phyloP scores from a whole-genome alignment of 2,888 invertebrate species.

The Hylaea fasciaria region DNA sequence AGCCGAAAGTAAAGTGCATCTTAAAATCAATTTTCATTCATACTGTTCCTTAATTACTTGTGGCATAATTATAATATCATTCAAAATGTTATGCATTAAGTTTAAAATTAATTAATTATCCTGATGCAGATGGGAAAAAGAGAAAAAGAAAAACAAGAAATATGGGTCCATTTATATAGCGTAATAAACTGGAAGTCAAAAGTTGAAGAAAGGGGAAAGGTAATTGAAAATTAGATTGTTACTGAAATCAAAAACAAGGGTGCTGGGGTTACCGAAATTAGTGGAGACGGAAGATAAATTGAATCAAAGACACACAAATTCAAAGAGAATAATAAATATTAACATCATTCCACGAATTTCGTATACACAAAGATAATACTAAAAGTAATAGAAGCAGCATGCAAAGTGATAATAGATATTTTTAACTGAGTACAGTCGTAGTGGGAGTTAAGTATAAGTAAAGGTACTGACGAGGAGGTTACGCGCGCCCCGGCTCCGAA shows the following conservation, averaged over 20 bases:
- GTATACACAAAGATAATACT: conserved; percentile 62
- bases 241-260: conserved; percentile 69
- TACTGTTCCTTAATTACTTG: conserved; percentile 56
- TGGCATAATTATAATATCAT: conserved; percentile 58
- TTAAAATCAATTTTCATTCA: conserved; percentile 63
- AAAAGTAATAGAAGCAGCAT: conserved; percentile 79
- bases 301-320: conserved; percentile 8
- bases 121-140: conserved; percentile 65
- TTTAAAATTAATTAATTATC: conserved; percentile 54
- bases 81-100: conserved; percentile 71
- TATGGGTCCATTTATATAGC: conserved; percentile 61
- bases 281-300: conserved; percentile 51
- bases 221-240: conserved; percentile 71
- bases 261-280: conserved; percentile 65
- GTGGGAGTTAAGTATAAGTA: conserved; percentile 62
- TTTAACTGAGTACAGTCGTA: conserved; percentile 77
- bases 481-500: conserved; percentile 72
- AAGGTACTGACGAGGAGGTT: conserved; percentile 70
- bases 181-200: conserved; percentile 59
- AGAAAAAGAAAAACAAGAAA: conserved; percentile 60
- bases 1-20: conserved; percentile 77
- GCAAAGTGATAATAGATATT: conserved; percentile 78
- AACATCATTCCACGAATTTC: conserved; percentile 58
- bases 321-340: conserved; percentile 21
- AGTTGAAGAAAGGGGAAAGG: conserved; percentile 64